Base-by-base conservation (phyloP, 2,113 vertebrate species). In the Rhabdomys dilectus region DNA sequence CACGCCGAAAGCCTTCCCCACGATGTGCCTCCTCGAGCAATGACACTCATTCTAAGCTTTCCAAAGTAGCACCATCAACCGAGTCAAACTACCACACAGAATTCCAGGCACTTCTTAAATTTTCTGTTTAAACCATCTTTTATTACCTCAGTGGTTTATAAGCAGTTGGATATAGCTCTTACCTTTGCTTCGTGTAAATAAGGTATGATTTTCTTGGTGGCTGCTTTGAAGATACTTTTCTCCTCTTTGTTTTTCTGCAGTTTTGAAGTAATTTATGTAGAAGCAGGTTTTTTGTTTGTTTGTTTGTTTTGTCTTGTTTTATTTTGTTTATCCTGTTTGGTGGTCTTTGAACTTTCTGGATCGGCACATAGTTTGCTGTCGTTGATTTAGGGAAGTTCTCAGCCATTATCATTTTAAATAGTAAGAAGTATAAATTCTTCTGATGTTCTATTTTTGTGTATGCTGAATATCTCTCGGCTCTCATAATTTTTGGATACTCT, bases 271-370 rank as follows among this genome's bases (percentile, higher is more conserved):
- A 68, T 48, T 39, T 70, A 13, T 64, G 8, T 42, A 53, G 36
- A 48, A 36, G 29, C 56, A 53, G 22, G 4, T 81, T 48, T 3
- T 45, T 45, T 45, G 45, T 45, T 45, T 45, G 45, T 45, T 45
- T 45, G 45, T 45, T 45, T 68, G 29, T 68, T 68, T 68, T 11
- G 36, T 39, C 17, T 42, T 26, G 4, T 29, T 42, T 87, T 75
- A 45, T 56, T 31, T 11, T 26, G 48, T 68, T 95, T 89, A 72
- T 90, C 36, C 10, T 73, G 10, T 7, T 60, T 73, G 42, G 34
- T 85, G 19, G 48, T 64, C 75, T 93, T 53, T 96, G 70, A 85
- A 51, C 17, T 89, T 89, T 48, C 51, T 89, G 39, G 51, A 42
- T 42, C 51, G 42, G 34, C 5, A 26, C 75, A 51, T 11, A 10